Base-by-base conservation (phyloP, 1,140 invertebrate species). In the Carcinoscorpius rotundicauda region DNA sequence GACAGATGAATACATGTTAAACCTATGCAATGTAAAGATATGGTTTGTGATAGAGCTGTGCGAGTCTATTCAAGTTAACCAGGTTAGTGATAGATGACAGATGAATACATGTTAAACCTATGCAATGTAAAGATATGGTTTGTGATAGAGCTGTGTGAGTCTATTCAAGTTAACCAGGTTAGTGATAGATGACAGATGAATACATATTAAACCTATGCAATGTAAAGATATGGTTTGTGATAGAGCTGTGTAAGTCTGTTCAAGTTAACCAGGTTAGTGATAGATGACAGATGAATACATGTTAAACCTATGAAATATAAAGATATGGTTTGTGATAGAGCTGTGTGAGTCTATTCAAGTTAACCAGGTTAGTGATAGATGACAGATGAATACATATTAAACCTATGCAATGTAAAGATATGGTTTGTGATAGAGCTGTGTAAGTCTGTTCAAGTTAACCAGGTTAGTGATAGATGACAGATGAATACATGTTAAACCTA, bases 41-140 rank as follows among this genome's bases (percentile, higher is more conserved):
- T 97, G 95, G 92, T 95, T 99, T 76, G 86, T 98, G 11, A 87
- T 98, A 3, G 96, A 99, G 78, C 82, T 99, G 0, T 99, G 97
- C 77, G 97, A 99, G 75, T 88, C 93, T 3, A 89, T 99, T 65
- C 93, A 97, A 80, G 89, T 91, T 0, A 87, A 91, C 73, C 89
- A 89, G 71, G 78, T 81, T 66, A 66, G 69, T 67, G 29, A 29
- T 2, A 29, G 29, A 89, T 87, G 52, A 83, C 86, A 66, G 97
- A 99, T 76, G 96, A 99, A 75, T 99, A 99, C 73, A 93, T 98
- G 87, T 81, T 98, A 49, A 99, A 97, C 76, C 90, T 91, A 4
- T 99, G 97, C 77, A 78, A 81, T 68, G 77, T 80, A 56, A 78
- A 79, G 69, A 88, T 93, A 63, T 97, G 95, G 92, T 95, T 99